Evolutionary conservation across 53 echinoderm and acorn worm species (phyloP).

Genomic region (Echinarachnius parma): DNA sequence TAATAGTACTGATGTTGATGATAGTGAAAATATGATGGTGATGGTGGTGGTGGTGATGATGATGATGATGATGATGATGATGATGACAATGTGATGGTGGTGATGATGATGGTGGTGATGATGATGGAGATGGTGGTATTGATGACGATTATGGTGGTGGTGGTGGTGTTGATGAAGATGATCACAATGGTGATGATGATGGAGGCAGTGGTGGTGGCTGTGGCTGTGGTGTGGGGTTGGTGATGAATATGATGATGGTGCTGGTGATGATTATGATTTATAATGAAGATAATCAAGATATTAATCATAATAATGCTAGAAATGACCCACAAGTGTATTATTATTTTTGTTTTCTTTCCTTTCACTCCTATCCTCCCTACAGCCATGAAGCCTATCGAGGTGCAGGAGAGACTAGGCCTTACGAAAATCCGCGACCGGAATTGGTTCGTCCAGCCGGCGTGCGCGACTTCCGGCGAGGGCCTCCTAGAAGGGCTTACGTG

Average conservation of each 20-base stretch:
- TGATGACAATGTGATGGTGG: background rate
- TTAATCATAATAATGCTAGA: background rate
- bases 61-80: background rate
- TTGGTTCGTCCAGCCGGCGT: conserved; percentile 98
- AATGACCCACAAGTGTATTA: no score
- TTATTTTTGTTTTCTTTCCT: background rate
- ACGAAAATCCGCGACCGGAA: conserved; percentile 92
- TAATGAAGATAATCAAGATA: background rate
- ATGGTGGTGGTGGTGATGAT: background rate
- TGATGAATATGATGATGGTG: background rate
- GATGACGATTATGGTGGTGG: background rate
- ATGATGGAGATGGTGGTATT: background rate
- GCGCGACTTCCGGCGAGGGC: conserved; percentile 97
- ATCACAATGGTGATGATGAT: background rate
- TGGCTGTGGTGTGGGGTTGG: background rate
- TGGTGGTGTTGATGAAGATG: background rate
- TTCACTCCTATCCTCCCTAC: conserved; percentile 8
- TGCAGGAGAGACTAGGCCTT: conserved; percentile 92
- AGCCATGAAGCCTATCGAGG: conserved; percentile 99
- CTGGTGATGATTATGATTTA: background rate
- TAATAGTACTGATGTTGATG: background rate
- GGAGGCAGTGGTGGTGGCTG: background rate
- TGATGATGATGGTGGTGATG: conserved; percentile 1
- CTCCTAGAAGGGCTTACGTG: conserved; percentile 89
- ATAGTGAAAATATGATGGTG: background rate